A percentile compares a stretch with the other conserved stretches of the same genome.
phyloP scores from a whole-genome alignment of 1,140 invertebrate genomes.

The Araneus ventricosus region DNA sequence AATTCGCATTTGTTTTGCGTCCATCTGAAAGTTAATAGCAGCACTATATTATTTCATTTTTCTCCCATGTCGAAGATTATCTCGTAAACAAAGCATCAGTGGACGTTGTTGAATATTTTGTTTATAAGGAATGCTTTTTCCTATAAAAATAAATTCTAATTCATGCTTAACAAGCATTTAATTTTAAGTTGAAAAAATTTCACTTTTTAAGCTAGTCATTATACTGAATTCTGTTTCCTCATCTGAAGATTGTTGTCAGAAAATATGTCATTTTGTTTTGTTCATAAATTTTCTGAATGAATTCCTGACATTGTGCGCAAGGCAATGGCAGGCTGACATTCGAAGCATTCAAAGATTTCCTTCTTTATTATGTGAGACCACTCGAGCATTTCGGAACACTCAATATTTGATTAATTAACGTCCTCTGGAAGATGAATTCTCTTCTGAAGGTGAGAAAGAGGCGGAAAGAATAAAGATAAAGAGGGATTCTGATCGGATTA shows the following conservation, averaged over 20 bases:
- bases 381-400: background rate
- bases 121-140: background rate
- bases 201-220: background rate
- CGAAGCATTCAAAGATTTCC: background rate
- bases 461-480: too few relatives aligned
- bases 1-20: too few relatives aligned
- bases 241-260: background rate
- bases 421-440: background rate
- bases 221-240: background rate
- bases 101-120: background rate
- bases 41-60: background rate
- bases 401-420: constrained; percentile 13
- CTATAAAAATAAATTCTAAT: background rate
- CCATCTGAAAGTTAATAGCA: background rate
- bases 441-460: background rate
- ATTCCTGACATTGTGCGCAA: background rate
- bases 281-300: background rate
- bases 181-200: background rate
- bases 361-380: background rate
- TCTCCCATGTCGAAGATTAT: background rate
- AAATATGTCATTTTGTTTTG: background rate
- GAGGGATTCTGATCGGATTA: background rate
- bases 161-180: background rate
- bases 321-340: background rate
- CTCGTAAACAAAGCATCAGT: background rate